Base-by-base conservation (phyloP, 2,888 invertebrate species). In the Cancer borealis region DNA sequence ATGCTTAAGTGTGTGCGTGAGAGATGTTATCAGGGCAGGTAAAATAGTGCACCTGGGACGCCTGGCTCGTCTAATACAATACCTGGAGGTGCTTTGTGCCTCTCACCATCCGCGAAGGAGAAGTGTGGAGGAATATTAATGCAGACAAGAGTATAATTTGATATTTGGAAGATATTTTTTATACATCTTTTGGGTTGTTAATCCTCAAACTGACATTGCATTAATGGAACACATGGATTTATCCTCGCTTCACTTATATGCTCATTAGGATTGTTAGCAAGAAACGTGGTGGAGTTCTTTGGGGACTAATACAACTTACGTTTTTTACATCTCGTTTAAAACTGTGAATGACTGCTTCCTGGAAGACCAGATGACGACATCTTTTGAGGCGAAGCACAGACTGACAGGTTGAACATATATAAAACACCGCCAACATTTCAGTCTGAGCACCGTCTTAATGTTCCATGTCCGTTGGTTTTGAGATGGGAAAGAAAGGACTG, bases 41-140 rank as follows among this genome's bases (percentile, higher is more conserved):
- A 73, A n/a, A 73, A 73, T n/a, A 73, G 73, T n/a, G 73, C 73
- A 73, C 73, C 73, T 73, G 73, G 26, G 73, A 73, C 73, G 73
- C 73, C 73, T 26, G 21, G n/a, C 73, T 73, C 73, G n/a, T n/a
- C 73, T 73, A n/a, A n/a, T 73, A n/a, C 73, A 73, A 73, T 73
- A n/a, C n/a, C 73, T 73, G 26, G 8, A 73, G 21, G 73, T 73
- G 73, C n/a, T 73, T 26, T 73, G 73, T 26, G 73, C n/a, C 73
- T 73, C 73, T 73, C 73, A 3, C 73, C 26, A 21, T 21, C 73
- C 73, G 26, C 73, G 21, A n/a, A 73, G 54, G 12, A 54, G 73
- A 73, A 21, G 5, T 73, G n/a, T 26, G 3, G 73, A 73, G 73
- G 73, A 73, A 73, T n/a, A 73, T 73, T n/a, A 73, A 73, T 73